phyloP scores from a whole-genome alignment of 2,797 vertebrate genomes.

The Delichon dasypus region DNA sequence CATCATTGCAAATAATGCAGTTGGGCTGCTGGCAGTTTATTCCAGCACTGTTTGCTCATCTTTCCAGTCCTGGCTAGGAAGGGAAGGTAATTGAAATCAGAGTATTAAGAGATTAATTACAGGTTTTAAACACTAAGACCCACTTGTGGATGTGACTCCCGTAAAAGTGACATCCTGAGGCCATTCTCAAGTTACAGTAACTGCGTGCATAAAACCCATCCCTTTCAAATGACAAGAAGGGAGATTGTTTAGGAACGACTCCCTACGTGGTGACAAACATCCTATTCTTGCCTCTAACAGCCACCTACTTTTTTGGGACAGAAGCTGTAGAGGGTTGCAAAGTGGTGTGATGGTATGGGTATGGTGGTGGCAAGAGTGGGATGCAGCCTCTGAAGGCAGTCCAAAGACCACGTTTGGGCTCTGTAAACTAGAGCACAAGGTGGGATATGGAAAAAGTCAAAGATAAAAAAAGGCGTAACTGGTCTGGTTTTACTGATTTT shows the following conservation, averaged over 20 bases:
- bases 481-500: not conserved
- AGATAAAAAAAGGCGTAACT: not conserved
- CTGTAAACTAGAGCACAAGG: not conserved
- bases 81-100: not conserved
- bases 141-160: not conserved
- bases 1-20: not conserved
- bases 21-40: not conserved
- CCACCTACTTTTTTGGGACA: not conserved
- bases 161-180: not conserved
- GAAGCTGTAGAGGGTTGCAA: not conserved
- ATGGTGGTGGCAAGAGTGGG: not conserved
- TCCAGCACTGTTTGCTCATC: not conserved
- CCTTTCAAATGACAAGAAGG: not conserved
- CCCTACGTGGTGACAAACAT: rapidly evolving
- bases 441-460: not conserved
- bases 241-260: not conserved
- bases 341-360: not conserved
- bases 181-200: not conserved
- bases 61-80: not conserved
- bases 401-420: not conserved
- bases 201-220: not conserved
- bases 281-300: not conserved
- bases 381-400: not conserved
- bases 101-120: not conserved
- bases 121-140: not conserved